Evolutionary conservation across 2,797 vertebrate species (phyloP).

Genomic region (Eidolon dupreanum): DNA sequence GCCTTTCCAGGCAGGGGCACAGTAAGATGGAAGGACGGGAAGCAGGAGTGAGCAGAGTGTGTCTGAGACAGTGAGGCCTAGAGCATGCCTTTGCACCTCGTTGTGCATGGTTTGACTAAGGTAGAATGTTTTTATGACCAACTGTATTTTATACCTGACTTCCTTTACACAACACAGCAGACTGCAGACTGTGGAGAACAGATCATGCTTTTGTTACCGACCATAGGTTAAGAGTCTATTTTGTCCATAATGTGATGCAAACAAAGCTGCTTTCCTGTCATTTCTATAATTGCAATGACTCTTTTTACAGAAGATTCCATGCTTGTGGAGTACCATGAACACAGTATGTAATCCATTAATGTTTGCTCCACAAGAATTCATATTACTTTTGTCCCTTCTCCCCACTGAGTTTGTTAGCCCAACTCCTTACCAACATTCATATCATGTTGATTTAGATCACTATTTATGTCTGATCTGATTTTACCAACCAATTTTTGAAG

Average conservation of each 20-base stretch:
- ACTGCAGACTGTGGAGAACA: background rate
- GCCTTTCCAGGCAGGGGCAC: background rate
- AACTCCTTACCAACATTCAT: background rate
- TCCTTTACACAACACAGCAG: background rate
- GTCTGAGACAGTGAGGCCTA: background rate
- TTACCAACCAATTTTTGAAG: background rate
- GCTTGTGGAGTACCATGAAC: background rate
- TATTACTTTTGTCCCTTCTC: background rate
- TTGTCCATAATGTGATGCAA: background rate
- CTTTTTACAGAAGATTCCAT: background rate
- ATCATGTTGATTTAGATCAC: background rate
- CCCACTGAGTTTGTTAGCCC: background rate
- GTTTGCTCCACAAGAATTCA: background rate
- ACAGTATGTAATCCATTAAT: background rate
- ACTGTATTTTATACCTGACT: background rate
- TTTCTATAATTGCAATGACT: background rate
- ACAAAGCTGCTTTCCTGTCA: background rate
- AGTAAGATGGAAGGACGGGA: background rate
- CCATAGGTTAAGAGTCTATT: background rate
- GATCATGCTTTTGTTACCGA: background rate
- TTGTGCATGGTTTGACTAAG: background rate
- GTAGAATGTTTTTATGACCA: background rate
- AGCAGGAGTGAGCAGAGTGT: background rate
- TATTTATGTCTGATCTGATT: constrained; percentile 1
- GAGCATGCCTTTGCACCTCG: background rate